Evolutionary conservation across 1,140 invertebrate genomes (phyloP).

Genomic region (Ladona fulva): DNA sequence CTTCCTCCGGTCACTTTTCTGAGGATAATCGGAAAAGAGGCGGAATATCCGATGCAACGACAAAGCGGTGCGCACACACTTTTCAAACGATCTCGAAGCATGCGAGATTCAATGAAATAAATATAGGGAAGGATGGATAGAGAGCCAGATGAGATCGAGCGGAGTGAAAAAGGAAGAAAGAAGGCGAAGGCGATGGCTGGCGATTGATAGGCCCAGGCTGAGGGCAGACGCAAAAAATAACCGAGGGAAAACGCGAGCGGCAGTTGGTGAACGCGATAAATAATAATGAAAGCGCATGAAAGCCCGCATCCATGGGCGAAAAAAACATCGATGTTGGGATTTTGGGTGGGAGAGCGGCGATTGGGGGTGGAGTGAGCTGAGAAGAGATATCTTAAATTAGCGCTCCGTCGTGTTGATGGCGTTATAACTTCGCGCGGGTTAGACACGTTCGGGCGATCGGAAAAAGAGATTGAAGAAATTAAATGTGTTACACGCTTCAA

Average conservation of each 20-base stretch:
- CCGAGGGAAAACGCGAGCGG: neutral
- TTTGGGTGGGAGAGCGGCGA: neutral
- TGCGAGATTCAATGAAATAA: neutral
- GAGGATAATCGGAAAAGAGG: too few relatives aligned
- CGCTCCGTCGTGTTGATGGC: neutral
- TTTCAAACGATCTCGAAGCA: neutral
- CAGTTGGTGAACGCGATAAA: neutral
- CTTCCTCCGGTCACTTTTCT: too few relatives aligned
- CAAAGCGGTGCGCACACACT: too few relatives aligned
- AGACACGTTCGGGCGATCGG: neutral
- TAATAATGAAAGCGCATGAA: neutral
- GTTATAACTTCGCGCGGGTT: neutral
- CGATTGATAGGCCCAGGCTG: neutral
- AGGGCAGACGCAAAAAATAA: neutral
- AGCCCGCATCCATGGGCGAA: neutral
- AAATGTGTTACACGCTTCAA: constrained; percentile 1
- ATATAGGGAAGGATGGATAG: neutral
- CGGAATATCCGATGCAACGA: too few relatives aligned
- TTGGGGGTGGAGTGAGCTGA: neutral
- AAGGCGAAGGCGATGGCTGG: neutral
- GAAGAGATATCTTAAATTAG: neutral
- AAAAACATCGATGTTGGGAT: neutral
- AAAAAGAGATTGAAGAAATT: neutral
- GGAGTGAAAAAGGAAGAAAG: neutral
- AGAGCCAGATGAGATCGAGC: neutral